Evolutionary conservation across 2,797 vertebrate species (phyloP), one percentile per base, ranked within the genome.

Genomic region (Characodon lateralis): DNA sequence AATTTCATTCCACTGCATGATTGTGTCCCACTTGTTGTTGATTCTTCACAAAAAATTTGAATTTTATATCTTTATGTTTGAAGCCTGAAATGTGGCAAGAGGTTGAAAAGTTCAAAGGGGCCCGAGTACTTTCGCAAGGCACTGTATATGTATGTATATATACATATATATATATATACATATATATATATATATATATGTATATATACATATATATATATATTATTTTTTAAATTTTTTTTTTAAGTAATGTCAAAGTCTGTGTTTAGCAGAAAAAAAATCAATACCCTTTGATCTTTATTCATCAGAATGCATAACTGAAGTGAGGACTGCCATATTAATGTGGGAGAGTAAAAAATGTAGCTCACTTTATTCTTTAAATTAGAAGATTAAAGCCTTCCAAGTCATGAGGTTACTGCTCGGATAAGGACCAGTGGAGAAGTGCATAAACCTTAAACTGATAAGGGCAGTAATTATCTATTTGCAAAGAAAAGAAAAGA

Each of bases 401-500:
- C 78, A 91, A 90, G 90, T 90, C 87, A 87, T 83, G 83, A 78
- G 85, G 86, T 84, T 77, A 80, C 88, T 89, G 87, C 84, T 88
- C 83, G 87, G 88, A 83, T 85, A 83, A 83, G 85, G 85, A 84
- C 85, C 88, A 91, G 80, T n/a, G 4, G 69, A 84, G 82, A 87
- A 90, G 87, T 84, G 80, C 86, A 89, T 88, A 91, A 86, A 89
- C 82, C 88, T 91, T 88, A 83, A 84, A 91, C 88, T 89, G 93
- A 92, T 91, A 90, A 83, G 87, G 78, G 65, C 53, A n/a, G 93
- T 91, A 93, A 94, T 92, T 93, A 94, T 87, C 89, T 83, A 80
- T 86, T 90, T 82, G 84, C 79, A 87, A 87, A 84, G 90, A 90
- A 88, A 83, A 87, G 90, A 91, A 88, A 68, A 85, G 89, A 91